Base-by-base conservation (phyloP, 30 jellyfish, hydroid and myxozoan species). In the Aurelia sp. region DNA sequence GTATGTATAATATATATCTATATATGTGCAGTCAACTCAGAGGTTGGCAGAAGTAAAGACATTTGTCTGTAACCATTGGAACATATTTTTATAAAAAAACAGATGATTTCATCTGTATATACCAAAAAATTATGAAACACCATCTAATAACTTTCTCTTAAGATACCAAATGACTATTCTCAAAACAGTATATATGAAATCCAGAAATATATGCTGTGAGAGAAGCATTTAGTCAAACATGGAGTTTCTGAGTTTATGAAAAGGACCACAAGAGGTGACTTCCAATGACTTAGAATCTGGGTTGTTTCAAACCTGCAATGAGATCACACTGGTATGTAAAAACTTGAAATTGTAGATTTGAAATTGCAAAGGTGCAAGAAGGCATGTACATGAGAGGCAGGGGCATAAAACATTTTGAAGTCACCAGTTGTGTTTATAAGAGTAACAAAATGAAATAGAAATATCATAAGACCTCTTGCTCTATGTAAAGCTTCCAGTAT, bases 401-500 rank as follows among this genome's bases (percentile, higher is more conserved):
- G 55, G 55, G 55, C 10, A 44, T 0, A 6, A 10, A 6, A 17
- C 63, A 33, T 33, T 16, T 33, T 73, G 86, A 30, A 52, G 75
- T 70, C 81, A 71, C 79, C 83, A 30, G 11, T 33, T 63, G 64
- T 67, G 68, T 4, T 4, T 20, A 51, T 10, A 30, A 63, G 5
- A n/a, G 73, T 18, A 67, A 65, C 15, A 21, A 53, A 71, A 65
- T 40, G 66, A 23, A 83, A 83, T 55, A 73, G 63, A 83, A 83
- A 76, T 70, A 9, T 57, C 23, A 55, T 21, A 47, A 67, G 83
- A 95, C 98, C 98, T 95, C 99, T 75, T 95, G 97, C 90, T 95
- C 99, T 11, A 95, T 89, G 92, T 95, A 95, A 35, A 95, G 90
- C 93, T 95, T 95, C 97, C 97, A 90, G 80, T 89, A 95, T 86